Conservation (phyloP, 2,113 vertebrate species). For the Kobus ellipsiprymnus region DNA sequence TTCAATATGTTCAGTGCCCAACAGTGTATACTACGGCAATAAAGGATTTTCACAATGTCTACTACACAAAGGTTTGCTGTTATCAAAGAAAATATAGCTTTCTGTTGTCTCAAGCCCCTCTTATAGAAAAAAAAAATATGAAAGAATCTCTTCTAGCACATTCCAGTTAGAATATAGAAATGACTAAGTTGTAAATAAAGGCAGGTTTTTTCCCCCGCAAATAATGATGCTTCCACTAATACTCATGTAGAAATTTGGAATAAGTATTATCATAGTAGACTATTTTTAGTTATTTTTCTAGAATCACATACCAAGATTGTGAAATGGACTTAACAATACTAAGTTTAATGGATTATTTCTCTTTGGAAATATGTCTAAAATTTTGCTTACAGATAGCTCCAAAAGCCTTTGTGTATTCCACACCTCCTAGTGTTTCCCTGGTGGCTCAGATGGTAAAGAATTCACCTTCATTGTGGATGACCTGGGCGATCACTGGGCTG, state of each 20-base stretch:
- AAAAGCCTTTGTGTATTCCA: background rate
- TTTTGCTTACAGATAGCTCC: background rate
- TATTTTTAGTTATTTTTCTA: background rate
- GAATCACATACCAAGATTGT: background rate
- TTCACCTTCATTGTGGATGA: background rate
- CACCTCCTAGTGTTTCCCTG: background rate
- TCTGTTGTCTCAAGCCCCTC: background rate
- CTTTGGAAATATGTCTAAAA: background rate
- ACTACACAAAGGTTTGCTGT: background rate
- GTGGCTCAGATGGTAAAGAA: background rate
- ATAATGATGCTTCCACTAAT: background rate
- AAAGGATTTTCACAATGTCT: background rate
- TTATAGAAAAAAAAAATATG: background rate
- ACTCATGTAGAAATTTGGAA: background rate
- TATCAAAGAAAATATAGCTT: background rate
- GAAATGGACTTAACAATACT: background rate
- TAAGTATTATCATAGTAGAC: background rate
- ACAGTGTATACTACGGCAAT: rapidly evolving
- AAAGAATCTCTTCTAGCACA: background rate
- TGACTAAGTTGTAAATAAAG: background rate
- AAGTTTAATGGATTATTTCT: background rate
- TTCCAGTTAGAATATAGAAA: background rate
- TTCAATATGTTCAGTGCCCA: rapidly evolving
- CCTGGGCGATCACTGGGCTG: background rate
- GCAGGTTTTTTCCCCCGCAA: background rate